Evolutionary conservation across 2,888 invertebrate genomes (phyloP), one percentile per base, ranked within the genome.

Genomic region (Rhingia rostrata): DNA sequence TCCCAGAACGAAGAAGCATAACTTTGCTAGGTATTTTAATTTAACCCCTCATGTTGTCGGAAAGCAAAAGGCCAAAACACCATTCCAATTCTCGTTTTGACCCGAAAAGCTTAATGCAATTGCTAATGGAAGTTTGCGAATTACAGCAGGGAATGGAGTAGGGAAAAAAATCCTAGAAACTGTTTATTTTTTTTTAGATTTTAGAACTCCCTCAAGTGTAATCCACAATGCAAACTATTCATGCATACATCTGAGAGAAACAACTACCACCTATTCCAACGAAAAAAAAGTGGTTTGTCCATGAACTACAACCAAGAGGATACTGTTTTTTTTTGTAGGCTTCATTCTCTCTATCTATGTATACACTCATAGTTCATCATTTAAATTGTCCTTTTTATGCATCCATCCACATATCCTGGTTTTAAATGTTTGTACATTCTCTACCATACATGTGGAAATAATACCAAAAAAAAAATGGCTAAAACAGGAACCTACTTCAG

Each of bases 371-470:
- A 53, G 32, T 53, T n/a, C 53, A 53, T 6, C 53, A n/a, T 53
- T 53, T 9, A 30, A n/a, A 32, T 32, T 53, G 53, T 53, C 53
- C n/a, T 12, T 53, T 33, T 53, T n/a, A 53, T 32, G 54, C 54
- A 54, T 54, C 12, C 54, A 54, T 54, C 33, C 54, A 54, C 35
- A 35, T 33, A 54, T 35, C 12, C 35, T 33, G 54, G 9, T 54
- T 6, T 53, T 47, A 41, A n/a, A 41, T 9, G 9, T 30, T 30
- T 49, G 22, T 30, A 30, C 22, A 56, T 35, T 35, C 37, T 58
- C 22, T 39, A 10, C 49, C 1, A 30, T 49, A 49, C 30, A 49
- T 41, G 7, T 41, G 9, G 7, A 41, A 41, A 41, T 41, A 41
- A 41, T 41, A 41, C 41, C 41, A 53, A 7, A n/a, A 33, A 51